These are phyloP conservation scores for Neodiprion lecontei DNA, from an alignment of 1,140 invertebrate genomes.

Conservation along the genomic window DNA sequence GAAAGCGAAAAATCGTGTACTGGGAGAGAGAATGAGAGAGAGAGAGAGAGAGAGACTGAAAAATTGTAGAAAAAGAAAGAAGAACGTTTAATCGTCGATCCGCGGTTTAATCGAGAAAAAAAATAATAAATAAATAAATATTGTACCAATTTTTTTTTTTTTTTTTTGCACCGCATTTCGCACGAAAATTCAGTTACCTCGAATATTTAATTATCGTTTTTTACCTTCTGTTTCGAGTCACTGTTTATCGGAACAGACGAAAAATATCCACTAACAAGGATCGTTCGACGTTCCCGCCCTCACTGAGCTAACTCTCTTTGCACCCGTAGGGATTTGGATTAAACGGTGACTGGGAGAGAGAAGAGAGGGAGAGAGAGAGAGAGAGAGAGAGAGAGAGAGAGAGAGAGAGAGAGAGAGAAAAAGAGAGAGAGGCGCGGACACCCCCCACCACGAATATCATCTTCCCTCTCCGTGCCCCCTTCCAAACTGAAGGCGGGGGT, in stretches of 20 bases:
- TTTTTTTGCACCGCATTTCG: too few relatives aligned
- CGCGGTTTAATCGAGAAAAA: too few relatives aligned
- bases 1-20: not conserved
- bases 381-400: slow-evolving; percentile 3
- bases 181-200: too few relatives aligned
- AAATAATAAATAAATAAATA: not conserved
- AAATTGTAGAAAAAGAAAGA: too few relatives aligned
- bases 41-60: not conserved
- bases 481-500: not conserved
- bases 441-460: too few relatives aligned
- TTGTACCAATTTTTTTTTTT: slow-evolving; percentile 8
- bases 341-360: not conserved
- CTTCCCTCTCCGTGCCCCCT: too few relatives aligned
- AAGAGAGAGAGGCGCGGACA: not conserved
- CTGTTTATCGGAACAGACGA: not conserved
- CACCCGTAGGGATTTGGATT: not conserved
- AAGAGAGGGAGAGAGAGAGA: not conserved
- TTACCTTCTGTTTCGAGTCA: slow-evolving; percentile 5
- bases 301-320: not conserved
- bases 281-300: not conserved
- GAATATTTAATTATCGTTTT: not conserved
- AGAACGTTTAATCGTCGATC: too few relatives aligned
- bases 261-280: not conserved
- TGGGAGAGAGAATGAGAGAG: slow-evolving; percentile 13
- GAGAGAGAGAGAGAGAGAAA: not conserved